A percentile compares a stretch with the other conserved stretches of the same genome.
These are phyloP conservation scores for Drosophila auraria DNA, from an alignment of 1,140 invertebrate genomes.

Conservation along the genomic window DNA sequence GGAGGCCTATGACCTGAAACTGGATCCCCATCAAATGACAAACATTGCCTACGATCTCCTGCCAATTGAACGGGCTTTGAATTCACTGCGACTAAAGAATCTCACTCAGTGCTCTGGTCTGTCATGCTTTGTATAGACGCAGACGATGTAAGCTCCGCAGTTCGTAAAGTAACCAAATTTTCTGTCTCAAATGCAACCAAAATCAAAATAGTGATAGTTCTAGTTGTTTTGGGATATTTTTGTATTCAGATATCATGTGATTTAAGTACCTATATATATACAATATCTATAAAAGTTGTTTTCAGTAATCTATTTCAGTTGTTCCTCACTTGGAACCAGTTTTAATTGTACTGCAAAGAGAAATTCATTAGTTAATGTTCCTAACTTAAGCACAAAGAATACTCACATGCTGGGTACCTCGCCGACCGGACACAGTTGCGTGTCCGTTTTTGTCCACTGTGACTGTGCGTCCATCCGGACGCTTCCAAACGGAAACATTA, in stretches of 20 bases:
- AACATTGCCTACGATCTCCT: conserved; percentile 87
- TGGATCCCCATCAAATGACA: conserved; percentile 89
- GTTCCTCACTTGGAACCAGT: not conserved
- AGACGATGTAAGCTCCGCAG: not conserved
- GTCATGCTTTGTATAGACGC: conserved; percentile 44
- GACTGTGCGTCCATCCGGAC: conserved; percentile 62
- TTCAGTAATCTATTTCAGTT: not conserved
- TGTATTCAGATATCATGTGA: conserved; percentile 34
- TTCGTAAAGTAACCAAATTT: not conserved
- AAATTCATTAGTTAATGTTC: not conserved
- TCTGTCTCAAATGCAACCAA: not conserved
- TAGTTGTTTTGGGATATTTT: conserved; percentile 1
- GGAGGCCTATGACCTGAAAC: conserved; percentile 89
- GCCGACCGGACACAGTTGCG: conserved; percentile 27
- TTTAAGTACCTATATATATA: conserved; percentile 23
- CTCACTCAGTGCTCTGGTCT: conserved; percentile 68
- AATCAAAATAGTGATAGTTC: not conserved
- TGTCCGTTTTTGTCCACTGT: conserved; percentile 37
- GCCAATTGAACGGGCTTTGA: conserved; percentile 76
- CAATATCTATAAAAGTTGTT: conserved; percentile 14
- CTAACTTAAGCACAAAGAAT: not conserved
- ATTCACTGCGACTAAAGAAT: conserved; percentile 65
- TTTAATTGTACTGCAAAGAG: conserved; percentile 23
- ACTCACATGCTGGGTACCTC: conserved; percentile 16
- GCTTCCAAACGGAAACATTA: conserved; percentile 60